Evolutionary conservation across 2,797 vertebrate species (phyloP).

Genomic region (Peromyscus aztecus): DNA sequence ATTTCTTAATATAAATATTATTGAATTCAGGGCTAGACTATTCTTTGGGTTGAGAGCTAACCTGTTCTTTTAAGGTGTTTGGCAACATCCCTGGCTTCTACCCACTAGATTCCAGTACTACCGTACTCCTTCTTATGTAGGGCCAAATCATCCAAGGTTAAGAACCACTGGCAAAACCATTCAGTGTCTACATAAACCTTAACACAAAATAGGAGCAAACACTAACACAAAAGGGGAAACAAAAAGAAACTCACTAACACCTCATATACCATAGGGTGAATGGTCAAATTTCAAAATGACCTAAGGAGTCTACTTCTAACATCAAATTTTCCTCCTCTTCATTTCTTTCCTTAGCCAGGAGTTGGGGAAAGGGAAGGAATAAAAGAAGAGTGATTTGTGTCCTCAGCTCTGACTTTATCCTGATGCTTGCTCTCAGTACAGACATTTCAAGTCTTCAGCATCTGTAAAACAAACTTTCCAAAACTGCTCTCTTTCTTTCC

Average conservation of each 20-base stretch:
- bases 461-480: conserved; percentile 2
- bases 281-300: conserved; percentile 60
- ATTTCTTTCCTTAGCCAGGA: conserved; percentile 22
- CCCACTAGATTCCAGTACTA: neutral
- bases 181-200: conserved; percentile 14
- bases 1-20: conserved; percentile 9
- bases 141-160: neutral
- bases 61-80: neutral
- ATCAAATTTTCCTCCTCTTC: conserved; percentile 11
- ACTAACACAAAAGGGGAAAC: neutral
- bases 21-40: neutral
- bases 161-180: conserved; percentile 16
- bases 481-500: neutral
- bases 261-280: conserved; percentile 52
- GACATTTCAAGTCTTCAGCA: neutral
- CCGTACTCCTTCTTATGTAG: neutral
- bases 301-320: conserved; percentile 52
- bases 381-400: neutral
- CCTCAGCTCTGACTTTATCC: neutral
- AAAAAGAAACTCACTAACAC: conserved; percentile 47
- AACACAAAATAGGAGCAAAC: conserved; percentile 57
- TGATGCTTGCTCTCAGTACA: neutral
- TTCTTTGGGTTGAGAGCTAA: neutral
- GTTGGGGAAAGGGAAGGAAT: neutral
- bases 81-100: neutral